Evolutionary conservation across 2,797 vertebrate genomes (phyloP).

Genomic region (Synaphobranchus kaupii): DNA sequence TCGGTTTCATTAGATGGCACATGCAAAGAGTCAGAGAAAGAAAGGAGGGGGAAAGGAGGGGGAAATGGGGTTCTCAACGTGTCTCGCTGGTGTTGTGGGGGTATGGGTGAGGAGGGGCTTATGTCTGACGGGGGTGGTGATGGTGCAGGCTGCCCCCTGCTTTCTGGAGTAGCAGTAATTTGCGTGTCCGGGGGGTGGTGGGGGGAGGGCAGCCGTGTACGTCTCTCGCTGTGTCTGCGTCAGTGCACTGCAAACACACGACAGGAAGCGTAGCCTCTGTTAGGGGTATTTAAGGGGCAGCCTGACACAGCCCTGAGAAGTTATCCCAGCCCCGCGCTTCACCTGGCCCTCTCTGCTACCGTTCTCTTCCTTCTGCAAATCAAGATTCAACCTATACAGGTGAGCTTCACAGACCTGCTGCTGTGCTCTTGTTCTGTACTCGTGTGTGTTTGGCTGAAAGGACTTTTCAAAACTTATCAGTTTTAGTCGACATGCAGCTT

Average conservation of each 20-base stretch:
- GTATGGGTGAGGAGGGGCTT: not conserved
- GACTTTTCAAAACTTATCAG: not conserved
- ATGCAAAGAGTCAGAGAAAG: not conserved
- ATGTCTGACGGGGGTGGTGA: not conserved
- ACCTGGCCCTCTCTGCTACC: conserved; percentile 14
- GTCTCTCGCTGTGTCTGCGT: conserved; percentile 19
- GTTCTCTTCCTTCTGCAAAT: conserved; percentile 37
- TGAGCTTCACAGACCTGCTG: conserved; percentile 30
- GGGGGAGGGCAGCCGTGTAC: not conserved
- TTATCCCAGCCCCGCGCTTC: conserved; percentile 12
- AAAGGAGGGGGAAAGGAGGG: not conserved
- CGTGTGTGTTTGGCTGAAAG: not conserved
- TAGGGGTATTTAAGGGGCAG: conserved; percentile 35
- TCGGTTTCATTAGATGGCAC: not conserved
- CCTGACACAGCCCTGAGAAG: conserved; percentile 27
- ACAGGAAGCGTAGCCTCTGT: conserved; percentile 5
- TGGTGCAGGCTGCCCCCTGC: not conserved
- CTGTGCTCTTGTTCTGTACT: conserved; percentile 14
- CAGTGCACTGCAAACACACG: conserved; percentile 30
- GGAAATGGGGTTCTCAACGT: no score
- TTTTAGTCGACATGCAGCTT: not conserved
- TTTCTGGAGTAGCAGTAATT: not conserved
- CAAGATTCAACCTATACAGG: conserved; percentile 46
- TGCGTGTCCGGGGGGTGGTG: not conserved
- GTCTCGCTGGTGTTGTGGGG: not conserved